These are phyloP conservation scores for Cephus spinipes DNA, from an alignment of 2,888 invertebrate genomes.

Conservation along the genomic window DNA sequence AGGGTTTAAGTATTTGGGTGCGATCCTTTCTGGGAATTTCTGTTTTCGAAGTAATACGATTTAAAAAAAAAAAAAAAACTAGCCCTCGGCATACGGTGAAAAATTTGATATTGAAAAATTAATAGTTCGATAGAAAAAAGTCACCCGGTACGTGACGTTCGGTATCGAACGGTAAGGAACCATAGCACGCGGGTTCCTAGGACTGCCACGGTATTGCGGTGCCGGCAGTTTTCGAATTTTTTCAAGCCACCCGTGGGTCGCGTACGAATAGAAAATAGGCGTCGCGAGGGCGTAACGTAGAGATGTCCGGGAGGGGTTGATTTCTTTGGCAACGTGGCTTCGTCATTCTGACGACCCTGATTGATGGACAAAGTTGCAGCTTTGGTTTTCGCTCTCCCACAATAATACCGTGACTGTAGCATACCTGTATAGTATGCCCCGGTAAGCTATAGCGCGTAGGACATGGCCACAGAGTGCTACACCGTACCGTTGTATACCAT, in stretches of 20 bases:
- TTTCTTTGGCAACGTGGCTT: neutral
- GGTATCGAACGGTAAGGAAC: neutral
- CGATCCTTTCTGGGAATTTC: neutral
- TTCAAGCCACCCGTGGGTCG: neutral
- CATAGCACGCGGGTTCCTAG: neutral
- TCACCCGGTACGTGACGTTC: neutral
- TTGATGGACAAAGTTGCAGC: slow-evolving; percentile 43
- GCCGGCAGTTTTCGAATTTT: neutral
- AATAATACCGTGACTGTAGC: too few relatives aligned
- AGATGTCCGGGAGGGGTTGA: neutral
- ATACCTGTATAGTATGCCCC: too few relatives aligned
- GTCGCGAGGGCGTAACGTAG: slow-evolving; percentile 8
- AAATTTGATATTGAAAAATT: neutral
- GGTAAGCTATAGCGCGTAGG: too few relatives aligned
- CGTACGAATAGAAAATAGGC: neutral
- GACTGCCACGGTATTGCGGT: neutral
- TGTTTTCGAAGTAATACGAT: neutral
- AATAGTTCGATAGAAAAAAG: neutral
- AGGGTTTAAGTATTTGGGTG: neutral
- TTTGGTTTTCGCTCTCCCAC: slow-evolving; percentile 20
- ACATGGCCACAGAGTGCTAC: too few relatives aligned
- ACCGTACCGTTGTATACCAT: too few relatives aligned
- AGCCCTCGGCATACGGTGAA: too few relatives aligned
- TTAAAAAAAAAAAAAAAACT: neutral
- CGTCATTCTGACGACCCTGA: slow-evolving; percentile 35